Evolutionary conservation across 2,888 invertebrate species (phyloP), one percentile per base, ranked within the genome.

Genomic region (Carabus problematicus): DNA sequence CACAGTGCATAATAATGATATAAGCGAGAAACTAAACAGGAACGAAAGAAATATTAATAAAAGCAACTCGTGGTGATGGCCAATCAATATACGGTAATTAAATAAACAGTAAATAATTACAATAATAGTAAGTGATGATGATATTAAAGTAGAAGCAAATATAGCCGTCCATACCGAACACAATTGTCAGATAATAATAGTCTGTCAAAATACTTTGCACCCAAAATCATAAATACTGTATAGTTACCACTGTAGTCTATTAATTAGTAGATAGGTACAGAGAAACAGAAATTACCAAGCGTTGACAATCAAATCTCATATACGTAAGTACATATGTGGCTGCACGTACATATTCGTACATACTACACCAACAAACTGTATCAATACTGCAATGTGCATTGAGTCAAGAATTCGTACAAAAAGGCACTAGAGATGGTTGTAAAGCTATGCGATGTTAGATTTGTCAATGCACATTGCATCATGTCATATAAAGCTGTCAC

Each of bases 1-100:
- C 67, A 67, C 60, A 67, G 67, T 67, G 67, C 67, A n/a, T n/a
- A 67, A 52, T 60, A 52, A 47, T 29, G 29, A 29, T 29, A 29
- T 59, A 67, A 60, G 60, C 67, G 58, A 54, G 56, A 12, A 52
- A 52, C 52, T 52, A 52, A 52, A 56, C 2, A 49, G 14, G 14
- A 49, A 49, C 19, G 29, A 39, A 18, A 56, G 40, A 56, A 39
- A 56, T 29, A 56, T 29, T 56, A 56, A 56, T 56, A 56, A 56
- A 29, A 56, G 56, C 56, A 8, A 29, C 18, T 56, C 19, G 12
- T 9, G 16, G 52, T 52, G 52, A 52, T 52, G 29, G 29, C 29
- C 29, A 29, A 29, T 29, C 29, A 29, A 29, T 29, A 29, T 29
- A 29, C 29, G 29, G 29, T 29, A 29, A 29, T 6, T 29, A 29